Percentiles rank a stretch among this genome's conserved stretches.
Evolutionary conservation across 1,140 invertebrate species (phyloP).

Genomic region (Potamilus streckersoni): DNA sequence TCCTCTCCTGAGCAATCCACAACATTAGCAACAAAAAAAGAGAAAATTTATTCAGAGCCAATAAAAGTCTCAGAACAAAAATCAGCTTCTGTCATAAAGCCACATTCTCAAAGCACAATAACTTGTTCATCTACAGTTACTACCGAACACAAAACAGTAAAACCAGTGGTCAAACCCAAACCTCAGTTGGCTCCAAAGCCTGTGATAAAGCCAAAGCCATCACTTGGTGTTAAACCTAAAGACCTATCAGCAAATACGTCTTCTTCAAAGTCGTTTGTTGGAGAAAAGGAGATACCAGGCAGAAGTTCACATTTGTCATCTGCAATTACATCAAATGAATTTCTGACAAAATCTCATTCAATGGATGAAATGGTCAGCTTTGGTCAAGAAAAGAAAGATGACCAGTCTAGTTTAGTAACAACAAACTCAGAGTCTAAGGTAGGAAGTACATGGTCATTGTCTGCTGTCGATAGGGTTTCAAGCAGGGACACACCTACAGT

Average conservation of each 20-base stretch:
- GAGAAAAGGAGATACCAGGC: neutral
- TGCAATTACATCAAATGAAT: neutral
- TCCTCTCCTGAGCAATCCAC: constrained; percentile 31
- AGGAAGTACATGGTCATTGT: neutral
- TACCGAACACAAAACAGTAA: constrained; percentile 11
- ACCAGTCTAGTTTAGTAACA: neutral
- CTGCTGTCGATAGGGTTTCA: no score
- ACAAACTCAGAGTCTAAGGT: constrained; percentile 1
- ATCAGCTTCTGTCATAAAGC: neutral
- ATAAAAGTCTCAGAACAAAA: neutral
- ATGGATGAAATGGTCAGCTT: constrained; percentile 28
- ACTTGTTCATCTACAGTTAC: constrained; percentile 2
- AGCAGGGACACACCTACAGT: no score
- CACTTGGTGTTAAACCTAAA: constrained; percentile 36
- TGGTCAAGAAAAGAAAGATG: neutral
- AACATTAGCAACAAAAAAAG: neutral
- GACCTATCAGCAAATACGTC: neutral
- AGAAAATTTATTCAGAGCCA: neutral
- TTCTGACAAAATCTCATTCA: constrained; percentile 22
- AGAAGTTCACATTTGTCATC: no score
- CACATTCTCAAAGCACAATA: neutral
- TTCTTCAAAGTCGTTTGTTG: constrained; percentile 5
- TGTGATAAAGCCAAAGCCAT: constrained; percentile 44
- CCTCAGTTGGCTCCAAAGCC: constrained; percentile 52
- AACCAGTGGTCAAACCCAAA: constrained; percentile 49